A percentile compares a stretch with the other conserved stretches of the same genome.
Conservation (phyloP, 2,113 vertebrate genomes). For the Ceyx cyanopectus region DNA sequence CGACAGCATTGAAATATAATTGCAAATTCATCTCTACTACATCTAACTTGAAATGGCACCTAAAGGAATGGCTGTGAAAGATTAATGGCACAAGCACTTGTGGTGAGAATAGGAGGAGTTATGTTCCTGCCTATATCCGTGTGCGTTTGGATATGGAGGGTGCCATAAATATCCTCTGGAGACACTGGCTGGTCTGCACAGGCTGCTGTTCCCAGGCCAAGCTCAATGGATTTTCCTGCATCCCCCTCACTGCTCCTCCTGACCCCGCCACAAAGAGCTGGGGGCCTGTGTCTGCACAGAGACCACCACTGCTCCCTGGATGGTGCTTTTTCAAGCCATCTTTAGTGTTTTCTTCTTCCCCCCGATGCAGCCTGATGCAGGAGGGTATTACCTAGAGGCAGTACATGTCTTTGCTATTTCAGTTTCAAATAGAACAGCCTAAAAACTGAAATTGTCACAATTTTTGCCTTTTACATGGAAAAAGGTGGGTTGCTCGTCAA, state of each 20-base stretch:
- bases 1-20: not conserved
- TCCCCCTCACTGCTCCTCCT: accelerated
- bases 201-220: not conserved
- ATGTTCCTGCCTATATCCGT: not conserved
- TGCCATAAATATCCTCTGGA: not conserved
- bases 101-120: not conserved
- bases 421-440: not conserved
- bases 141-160: not conserved
- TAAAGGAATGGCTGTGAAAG: not conserved
- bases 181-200: not conserved
- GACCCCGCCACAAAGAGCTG: accelerated
- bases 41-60: not conserved
- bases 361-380: not conserved
- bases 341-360: not conserved
- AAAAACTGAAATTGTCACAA: not conserved
- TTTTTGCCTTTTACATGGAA: not conserved
- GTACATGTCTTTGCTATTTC: not conserved
- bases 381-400: not conserved
- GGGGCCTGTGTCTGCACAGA: not conserved
- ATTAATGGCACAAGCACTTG: not conserved
- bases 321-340: not conserved
- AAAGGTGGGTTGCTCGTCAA: not conserved
- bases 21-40: not conserved
- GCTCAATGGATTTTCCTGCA: accelerated
- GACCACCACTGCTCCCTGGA: not conserved